Evolutionary conservation across 1,140 invertebrate species (phyloP).

Genomic region (Ephestia elutella): DNA sequence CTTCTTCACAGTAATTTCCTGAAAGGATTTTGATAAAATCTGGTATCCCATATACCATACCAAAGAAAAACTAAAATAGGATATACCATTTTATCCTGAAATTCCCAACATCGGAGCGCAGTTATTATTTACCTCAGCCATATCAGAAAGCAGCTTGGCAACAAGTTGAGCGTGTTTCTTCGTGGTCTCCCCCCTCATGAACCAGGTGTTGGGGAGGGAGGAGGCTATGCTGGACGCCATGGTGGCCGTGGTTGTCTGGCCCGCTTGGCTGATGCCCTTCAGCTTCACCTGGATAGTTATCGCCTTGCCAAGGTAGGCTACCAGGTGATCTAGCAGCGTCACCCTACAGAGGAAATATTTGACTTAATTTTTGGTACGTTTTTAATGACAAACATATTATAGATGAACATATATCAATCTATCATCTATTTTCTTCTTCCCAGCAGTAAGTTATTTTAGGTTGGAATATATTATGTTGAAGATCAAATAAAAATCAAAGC

Average conservation of each 20-base stretch:
- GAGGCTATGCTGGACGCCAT: constrained; percentile 41
- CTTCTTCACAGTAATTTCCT: too few species aligned
- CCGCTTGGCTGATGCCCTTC: constrained; percentile 77
- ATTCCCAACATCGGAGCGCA: too few species aligned
- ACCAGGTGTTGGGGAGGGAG: constrained; percentile 78
- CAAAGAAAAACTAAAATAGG: too few species aligned
- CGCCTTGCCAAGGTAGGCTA: constrained; percentile 67
- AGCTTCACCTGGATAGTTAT: constrained; percentile 73
- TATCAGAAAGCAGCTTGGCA: constrained; percentile 90
- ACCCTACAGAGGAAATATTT: constrained; percentile 31
- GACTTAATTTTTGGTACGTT: background rate
- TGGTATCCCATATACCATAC: too few species aligned
- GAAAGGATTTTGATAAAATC: too few species aligned
- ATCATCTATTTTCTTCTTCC: too few species aligned
- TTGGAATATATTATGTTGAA: too few species aligned
- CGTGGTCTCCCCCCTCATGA: constrained; percentile 87
- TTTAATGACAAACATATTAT: too few species aligned
- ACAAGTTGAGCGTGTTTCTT: constrained; percentile 91
- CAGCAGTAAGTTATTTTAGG: too few species aligned
- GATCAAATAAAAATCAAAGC: too few species aligned
- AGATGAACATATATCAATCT: too few species aligned
- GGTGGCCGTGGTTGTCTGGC: constrained; percentile 43
- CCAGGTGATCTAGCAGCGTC: constrained; percentile 60
- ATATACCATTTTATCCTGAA: too few species aligned
- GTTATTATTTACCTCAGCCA: constrained; percentile 86